Evolutionary conservation across 2,888 invertebrate genomes (phyloP).

Genomic region (Acanthococcus lagerstroemiae): DNA sequence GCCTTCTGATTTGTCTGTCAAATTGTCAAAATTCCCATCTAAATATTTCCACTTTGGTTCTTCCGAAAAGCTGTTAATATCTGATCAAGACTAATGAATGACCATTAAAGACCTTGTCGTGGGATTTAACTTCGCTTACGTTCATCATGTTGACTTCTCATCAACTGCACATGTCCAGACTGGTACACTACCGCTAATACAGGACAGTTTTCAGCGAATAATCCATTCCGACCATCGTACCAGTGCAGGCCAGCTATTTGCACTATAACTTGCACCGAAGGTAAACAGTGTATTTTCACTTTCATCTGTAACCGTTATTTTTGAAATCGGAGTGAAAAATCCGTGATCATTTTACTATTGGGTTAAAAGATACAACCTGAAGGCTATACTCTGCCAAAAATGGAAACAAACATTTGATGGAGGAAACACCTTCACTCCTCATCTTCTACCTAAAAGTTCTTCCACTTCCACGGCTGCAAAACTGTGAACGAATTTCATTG

Average conservation of each 20-base stretch:
- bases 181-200: conserved; percentile 78
- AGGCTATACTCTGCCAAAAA: no score
- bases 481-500: no score
- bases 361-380: no score
- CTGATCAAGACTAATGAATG: no score
- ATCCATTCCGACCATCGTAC: conserved; percentile 70
- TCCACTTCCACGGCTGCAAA: no score
- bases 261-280: conserved; percentile 36
- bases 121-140: conserved; percentile 46
- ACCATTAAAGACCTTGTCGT: background rate
- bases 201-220: conserved; percentile 57
- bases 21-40: no score
- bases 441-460: no score
- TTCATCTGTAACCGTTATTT: conserved; percentile 53
- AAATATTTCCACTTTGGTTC: no score
- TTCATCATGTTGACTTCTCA: conserved; percentile 82
- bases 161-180: conserved; percentile 75
- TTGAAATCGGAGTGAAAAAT: background rate
- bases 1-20: no score
- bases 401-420: no score
- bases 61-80: no score
- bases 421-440: no score
- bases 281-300: conserved; percentile 53
- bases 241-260: conserved; percentile 63
- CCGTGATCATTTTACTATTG: background rate